Percentiles rank a stretch among this genome's conserved stretches.
phyloP scores from a whole-genome alignment of 2,113 vertebrate genomes.

The Esox niger region DNA sequence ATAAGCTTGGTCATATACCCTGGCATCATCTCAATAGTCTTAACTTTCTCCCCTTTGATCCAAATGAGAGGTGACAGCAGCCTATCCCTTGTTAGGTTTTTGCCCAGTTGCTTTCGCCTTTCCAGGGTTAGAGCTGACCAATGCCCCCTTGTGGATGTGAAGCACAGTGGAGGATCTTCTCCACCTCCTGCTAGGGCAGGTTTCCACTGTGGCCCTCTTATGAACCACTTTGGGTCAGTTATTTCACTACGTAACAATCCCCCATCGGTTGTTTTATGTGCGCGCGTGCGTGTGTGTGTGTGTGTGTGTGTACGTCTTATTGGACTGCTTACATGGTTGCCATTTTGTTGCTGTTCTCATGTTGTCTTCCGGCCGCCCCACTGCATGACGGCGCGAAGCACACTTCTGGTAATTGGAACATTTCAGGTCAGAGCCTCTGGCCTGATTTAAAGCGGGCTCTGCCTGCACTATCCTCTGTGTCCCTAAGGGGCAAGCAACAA shows the following conservation, averaged over 20 bases:
- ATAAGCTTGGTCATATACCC: too few relatives aligned
- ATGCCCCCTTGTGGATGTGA: conserved; percentile 50
- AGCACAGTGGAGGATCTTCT: too few relatives aligned
- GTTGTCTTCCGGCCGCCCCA: conserved; percentile 76
- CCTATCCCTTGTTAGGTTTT: too few relatives aligned
- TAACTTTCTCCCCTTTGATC: too few relatives aligned
- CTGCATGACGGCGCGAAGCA: conserved; percentile 76
- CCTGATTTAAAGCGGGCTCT: conserved; percentile 72
- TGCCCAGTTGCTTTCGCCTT: not conserved
- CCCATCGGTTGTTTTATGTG: not conserved
- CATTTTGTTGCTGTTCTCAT: conserved; percentile 38
- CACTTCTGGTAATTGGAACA: conserved; percentile 72
- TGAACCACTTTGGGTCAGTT: too few relatives aligned
- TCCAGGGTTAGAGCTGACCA: conserved; percentile 1
- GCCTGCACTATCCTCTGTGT: conserved; percentile 65
- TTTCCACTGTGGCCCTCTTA: conserved; percentile 1
- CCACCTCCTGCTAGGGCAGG: conserved; percentile 2
- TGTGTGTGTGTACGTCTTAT: not conserved
- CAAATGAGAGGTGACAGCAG: too few relatives aligned
- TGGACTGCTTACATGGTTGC: not conserved
- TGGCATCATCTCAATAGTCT: too few relatives aligned
- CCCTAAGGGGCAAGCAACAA: conserved; percentile 64
- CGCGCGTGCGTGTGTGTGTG: not conserved
- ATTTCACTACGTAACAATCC: too few relatives aligned
- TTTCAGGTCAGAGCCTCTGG: conserved; percentile 70